These are phyloP conservation scores for Clunio marinus DNA, from an alignment of 2,888 invertebrate species.

Conservation along the genomic window DNA sequence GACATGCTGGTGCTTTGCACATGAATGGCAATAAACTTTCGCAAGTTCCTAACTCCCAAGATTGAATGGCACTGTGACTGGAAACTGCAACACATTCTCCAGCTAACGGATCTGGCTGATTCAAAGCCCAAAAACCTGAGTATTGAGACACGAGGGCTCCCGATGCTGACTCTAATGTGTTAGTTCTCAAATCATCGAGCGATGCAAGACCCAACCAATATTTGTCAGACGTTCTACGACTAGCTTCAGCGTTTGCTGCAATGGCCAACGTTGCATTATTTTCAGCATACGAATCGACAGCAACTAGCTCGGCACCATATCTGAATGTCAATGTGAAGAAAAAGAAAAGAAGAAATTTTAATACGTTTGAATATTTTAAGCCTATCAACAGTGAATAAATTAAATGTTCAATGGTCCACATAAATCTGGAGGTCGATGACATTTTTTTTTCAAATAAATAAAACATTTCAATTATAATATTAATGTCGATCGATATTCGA, in stretches of 20 bases:
- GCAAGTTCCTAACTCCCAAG: slow-evolving; percentile 92
- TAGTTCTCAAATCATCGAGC: slow-evolving; percentile 85
- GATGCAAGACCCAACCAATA: slow-evolving; percentile 91
- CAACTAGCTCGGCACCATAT: slow-evolving; percentile 91
- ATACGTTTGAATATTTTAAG: slow-evolving; percentile 37
- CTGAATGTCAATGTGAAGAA: slow-evolving; percentile 52
- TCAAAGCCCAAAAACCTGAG: slow-evolving; percentile 88
- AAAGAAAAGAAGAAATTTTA: slow-evolving; percentile 13
- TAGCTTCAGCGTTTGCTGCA: slow-evolving; percentile 61
- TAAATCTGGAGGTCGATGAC: slow-evolving; percentile 21
- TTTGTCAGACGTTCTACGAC: slow-evolving; percentile 64
- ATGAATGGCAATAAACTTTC: slow-evolving; percentile 91
- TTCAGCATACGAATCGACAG: slow-evolving; percentile 84
- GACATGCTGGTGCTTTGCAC: slow-evolving; percentile 87
- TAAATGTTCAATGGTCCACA: not conserved
- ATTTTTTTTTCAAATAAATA: not conserved
- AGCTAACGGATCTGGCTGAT: slow-evolving; percentile 79
- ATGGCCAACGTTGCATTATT: slow-evolving; percentile 85
- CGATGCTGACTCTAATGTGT: slow-evolving; percentile 90
- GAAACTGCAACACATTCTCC: slow-evolving; percentile 88
- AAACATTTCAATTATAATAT: too few species aligned
- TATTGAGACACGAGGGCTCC: slow-evolving; percentile 88
- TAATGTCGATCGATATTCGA: not conserved
- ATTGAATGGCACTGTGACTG: slow-evolving; percentile 62
- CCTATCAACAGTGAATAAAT: not conserved